These are phyloP conservation scores for Anableps anableps DNA, from an alignment of 2,797 vertebrate genomes.

Conservation along the genomic window DNA sequence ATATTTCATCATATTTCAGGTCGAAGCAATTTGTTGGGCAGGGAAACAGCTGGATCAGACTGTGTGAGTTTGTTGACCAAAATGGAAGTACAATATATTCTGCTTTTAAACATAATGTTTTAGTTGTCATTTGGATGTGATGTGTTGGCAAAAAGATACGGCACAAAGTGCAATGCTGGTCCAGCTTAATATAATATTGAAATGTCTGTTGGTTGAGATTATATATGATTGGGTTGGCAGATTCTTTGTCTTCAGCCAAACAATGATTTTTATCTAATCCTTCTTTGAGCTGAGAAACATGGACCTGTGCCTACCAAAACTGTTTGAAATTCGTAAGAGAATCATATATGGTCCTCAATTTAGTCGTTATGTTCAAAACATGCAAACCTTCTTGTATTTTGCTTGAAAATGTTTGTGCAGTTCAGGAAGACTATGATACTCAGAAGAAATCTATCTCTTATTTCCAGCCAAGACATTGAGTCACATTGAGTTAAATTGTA, in stretches of 20 bases:
- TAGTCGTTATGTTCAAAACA: no score
- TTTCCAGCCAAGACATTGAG: no score
- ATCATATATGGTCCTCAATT: no score
- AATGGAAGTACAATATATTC: conserved; percentile 21
- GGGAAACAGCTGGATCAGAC: conserved; percentile 34
- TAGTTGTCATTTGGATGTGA: conserved; percentile 13
- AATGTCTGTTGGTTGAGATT: conserved; percentile 13
- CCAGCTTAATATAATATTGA: neutral
- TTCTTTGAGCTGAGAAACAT: conserved; percentile 35
- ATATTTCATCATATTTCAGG: conserved; percentile 54
- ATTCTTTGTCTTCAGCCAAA: conserved; percentile 39
- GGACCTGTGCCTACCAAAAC: no score
- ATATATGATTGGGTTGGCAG: conserved; percentile 20
- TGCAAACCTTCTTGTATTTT: no score
- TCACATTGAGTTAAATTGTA: no score
- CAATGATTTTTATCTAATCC: conserved; percentile 39
- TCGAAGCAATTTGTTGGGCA: conserved; percentile 17
- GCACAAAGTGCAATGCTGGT: neutral
- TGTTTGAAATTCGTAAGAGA: no score
- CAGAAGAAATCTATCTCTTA: no score
- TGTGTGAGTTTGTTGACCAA: conserved; percentile 19
- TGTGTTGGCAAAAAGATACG: conserved; percentile 30
- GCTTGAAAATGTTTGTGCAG: no score
- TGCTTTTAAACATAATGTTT: conserved; percentile 6
- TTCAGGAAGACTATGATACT: no score